phyloP scores from a whole-genome alignment of 2,888 invertebrate genomes.

The Lapara coniferarum region DNA sequence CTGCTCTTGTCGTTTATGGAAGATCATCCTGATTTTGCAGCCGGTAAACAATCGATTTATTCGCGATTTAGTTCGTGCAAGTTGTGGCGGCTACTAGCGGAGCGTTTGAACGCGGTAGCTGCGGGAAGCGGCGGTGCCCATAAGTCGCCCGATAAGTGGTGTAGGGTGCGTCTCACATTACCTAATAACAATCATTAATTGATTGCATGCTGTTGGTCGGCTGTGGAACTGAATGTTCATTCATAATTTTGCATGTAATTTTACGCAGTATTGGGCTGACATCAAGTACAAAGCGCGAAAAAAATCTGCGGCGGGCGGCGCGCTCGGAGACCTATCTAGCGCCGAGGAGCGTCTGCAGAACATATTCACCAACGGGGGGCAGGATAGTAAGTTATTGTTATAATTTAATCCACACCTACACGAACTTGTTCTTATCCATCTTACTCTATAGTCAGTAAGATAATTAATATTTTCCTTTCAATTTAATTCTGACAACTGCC shows the following conservation, averaged over 20 bases:
- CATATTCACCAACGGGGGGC: conserved; percentile 57
- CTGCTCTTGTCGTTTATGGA: conserved; percentile 76
- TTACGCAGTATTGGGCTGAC: conserved; percentile 74
- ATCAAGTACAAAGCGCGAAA: conserved; percentile 76
- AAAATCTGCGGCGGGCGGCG: conserved; percentile 71
- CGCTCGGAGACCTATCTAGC: conserved; percentile 68
- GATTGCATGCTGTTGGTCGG: neutral
- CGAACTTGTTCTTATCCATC: too few relatives aligned
- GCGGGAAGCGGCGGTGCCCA: conserved; percentile 68
- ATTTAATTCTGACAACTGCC: too few relatives aligned
- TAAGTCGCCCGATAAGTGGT: conserved; percentile 79
- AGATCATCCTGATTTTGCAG: conserved; percentile 77
- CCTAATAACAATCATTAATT: conserved; percentile 12
- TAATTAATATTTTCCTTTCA: too few relatives aligned
- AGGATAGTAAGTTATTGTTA: conserved; percentile 52
- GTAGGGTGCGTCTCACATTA: conserved; percentile 59
- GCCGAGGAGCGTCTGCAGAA: conserved; percentile 71
- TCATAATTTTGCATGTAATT: conserved; percentile 12
- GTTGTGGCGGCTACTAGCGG: conserved; percentile 93
- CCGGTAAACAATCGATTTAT: conserved; percentile 74
- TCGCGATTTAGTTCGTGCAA: conserved; percentile 82
- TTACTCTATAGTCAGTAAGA: too few relatives aligned
- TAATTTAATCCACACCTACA: neutral
- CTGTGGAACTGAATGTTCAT: neutral
- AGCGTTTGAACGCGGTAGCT: conserved; percentile 76